Percentiles rank a stretch among this genome's conserved stretches.
These are phyloP conservation scores for Leucophenga varia DNA, from an alignment of 1,140 invertebrate species.

Conservation along the genomic window DNA sequence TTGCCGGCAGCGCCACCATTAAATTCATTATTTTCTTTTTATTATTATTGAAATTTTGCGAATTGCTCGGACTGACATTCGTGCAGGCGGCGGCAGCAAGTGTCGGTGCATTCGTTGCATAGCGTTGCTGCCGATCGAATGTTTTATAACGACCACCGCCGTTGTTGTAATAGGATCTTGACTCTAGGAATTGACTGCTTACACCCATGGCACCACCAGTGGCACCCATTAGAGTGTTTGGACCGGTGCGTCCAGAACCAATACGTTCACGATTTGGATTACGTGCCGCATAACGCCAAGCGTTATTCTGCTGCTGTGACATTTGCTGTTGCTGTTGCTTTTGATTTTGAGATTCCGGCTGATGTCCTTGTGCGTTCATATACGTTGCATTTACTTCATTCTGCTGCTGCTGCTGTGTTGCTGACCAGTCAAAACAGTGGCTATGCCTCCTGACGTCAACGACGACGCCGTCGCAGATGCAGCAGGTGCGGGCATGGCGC, in stretches of 20 bases:
- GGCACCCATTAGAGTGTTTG: too few relatives aligned
- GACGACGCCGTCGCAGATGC: too few relatives aligned
- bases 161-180: background rate
- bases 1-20: constrained; percentile 13
- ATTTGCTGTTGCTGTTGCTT: constrained; percentile 8
- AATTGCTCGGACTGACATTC: constrained; percentile 17
- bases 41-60: constrained; percentile 35
- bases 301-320: background rate
- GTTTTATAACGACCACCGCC: too few relatives aligned
- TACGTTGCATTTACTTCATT: too few relatives aligned
- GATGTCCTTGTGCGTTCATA: too few relatives aligned
- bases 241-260: background rate
- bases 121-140: too few relatives aligned
- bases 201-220: too few relatives aligned
- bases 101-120: background rate
- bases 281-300: background rate
- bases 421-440: too few relatives aligned
- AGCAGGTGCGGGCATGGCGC: background rate
- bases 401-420: constrained; percentile 11
- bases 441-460: background rate
- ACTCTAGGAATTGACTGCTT: constrained; percentile 10
- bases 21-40: too few relatives aligned
- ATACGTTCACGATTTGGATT: background rate
- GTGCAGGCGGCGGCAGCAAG: constrained; percentile 12
- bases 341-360: too few relatives aligned